phyloP scores from a whole-genome alignment of 2,888 invertebrate species.

The Mermis nigrescens region DNA sequence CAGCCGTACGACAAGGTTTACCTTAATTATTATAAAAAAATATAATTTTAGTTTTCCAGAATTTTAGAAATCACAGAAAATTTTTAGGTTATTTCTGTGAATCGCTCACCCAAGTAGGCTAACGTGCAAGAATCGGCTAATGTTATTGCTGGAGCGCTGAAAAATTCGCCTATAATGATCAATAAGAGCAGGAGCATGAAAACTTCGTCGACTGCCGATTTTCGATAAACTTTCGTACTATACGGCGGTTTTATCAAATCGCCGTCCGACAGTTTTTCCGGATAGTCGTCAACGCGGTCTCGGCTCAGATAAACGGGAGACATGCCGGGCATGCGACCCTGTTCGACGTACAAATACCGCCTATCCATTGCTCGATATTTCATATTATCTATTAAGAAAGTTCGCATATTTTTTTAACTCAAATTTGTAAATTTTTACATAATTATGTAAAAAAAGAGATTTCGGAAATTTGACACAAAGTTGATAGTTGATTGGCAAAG shows the following conservation, averaged over 20 bases:
- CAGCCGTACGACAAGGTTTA: no score
- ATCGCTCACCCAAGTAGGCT: background rate
- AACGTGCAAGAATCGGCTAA: slow-evolving; percentile 50
- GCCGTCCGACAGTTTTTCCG: slow-evolving; percentile 20
- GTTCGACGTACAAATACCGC: slow-evolving; percentile 1
- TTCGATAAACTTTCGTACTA: slow-evolving; percentile 72
- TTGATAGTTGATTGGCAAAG: no score
- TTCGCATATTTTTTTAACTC: no score
- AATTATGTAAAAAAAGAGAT: no score
- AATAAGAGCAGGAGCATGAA: slow-evolving; percentile 79
- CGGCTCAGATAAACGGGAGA: slow-evolving; percentile 28
- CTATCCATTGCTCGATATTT: no score
- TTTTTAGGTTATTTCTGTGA: background rate
- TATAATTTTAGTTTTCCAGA: no score
- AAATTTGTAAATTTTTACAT: no score
- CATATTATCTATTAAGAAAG: no score
- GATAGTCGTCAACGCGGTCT: slow-evolving; percentile 26
- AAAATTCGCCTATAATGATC: slow-evolving; percentile 88
- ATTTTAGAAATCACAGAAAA: no score
- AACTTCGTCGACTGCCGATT: slow-evolving; percentile 72
- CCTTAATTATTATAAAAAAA: no score
- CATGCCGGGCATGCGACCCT: slow-evolving; percentile 21
- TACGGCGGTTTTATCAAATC: slow-evolving; percentile 51
- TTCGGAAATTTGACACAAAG: no score
- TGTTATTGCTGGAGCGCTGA: slow-evolving; percentile 80